Percentiles rank a stretch among this genome's conserved stretches.
Conservation (phyloP, 2,113 vertebrate genomes). For the Nycticryphes semicollaris region DNA sequence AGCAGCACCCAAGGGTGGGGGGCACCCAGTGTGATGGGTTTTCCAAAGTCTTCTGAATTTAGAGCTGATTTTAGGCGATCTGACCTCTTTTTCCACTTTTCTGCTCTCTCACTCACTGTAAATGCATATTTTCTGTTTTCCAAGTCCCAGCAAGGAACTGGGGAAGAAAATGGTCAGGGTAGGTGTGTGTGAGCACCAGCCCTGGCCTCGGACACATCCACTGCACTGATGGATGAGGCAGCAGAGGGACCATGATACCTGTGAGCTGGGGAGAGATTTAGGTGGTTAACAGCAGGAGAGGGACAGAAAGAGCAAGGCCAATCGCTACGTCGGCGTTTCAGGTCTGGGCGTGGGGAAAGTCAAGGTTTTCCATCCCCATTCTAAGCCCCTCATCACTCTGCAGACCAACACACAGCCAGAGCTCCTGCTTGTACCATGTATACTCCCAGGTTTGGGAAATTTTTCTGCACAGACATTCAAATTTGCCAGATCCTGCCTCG, state of each 20-base stretch:
- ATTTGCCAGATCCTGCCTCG: neutral
- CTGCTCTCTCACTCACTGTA: neutral
- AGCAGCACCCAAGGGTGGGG: neutral
- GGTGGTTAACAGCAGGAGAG: neutral
- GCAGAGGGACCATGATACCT: fast-evolving
- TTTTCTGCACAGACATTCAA: neutral
- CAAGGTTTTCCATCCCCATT: neutral
- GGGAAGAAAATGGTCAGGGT: neutral
- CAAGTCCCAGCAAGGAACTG: neutral
- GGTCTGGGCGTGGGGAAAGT: neutral
- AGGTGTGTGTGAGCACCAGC: neutral
- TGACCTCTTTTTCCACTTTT: neutral
- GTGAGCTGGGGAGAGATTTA: fast-evolving
- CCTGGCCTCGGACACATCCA: fast-evolving
- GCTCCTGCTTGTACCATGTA: fast-evolving
- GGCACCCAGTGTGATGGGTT: neutral
- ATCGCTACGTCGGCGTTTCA: fast-evolving
- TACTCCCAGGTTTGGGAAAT: neutral
- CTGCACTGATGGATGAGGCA: neutral
- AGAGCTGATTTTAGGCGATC: neutral
- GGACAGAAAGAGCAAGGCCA: neutral
- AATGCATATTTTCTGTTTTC: neutral
- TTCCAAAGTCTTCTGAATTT: neutral
- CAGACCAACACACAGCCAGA: neutral
- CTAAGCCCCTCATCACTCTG: neutral